These are phyloP conservation scores for Opisthocomus hoazin DNA, from an alignment of 2,113 vertebrate species.

Conservation along the genomic window DNA sequence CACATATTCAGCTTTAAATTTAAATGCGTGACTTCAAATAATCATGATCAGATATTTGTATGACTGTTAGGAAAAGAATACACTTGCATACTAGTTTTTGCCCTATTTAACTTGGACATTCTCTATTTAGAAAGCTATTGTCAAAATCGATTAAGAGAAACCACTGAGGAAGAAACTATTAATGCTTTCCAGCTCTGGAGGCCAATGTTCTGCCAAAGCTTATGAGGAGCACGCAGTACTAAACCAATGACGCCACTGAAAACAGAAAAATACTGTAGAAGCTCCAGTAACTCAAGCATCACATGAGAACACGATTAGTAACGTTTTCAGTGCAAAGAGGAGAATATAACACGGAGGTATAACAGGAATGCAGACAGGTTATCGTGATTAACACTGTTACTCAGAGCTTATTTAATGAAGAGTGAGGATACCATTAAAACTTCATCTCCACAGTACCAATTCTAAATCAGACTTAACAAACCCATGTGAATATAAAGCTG, in stretches of 20 bases:
- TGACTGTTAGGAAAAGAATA: background rate
- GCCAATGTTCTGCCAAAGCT: background rate
- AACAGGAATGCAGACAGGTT: background rate
- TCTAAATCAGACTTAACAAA: conserved; percentile 20
- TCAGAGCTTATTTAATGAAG: background rate
- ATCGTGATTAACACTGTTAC: background rate
- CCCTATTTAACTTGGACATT: background rate
- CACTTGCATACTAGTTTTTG: background rate
- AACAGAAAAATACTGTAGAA: background rate
- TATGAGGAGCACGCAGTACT: background rate
- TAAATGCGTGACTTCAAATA: background rate
- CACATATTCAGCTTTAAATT: background rate
- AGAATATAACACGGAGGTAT: background rate
- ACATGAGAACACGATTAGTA: background rate
- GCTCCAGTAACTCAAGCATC: background rate
- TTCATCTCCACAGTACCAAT: background rate
- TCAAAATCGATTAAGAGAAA: background rate
- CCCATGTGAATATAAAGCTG: background rate
- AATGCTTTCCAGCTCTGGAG: background rate
- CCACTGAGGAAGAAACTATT: background rate
- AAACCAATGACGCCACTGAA: background rate
- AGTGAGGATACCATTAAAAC: background rate
- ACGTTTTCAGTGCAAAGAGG: background rate
- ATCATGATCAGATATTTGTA: background rate
- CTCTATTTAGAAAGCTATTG: background rate